A percentile compares a stretch with the other conserved stretches of the same genome.
phyloP scores from a whole-genome alignment of 2,888 invertebrate genomes.

The Pogonocherus hispidulus region DNA sequence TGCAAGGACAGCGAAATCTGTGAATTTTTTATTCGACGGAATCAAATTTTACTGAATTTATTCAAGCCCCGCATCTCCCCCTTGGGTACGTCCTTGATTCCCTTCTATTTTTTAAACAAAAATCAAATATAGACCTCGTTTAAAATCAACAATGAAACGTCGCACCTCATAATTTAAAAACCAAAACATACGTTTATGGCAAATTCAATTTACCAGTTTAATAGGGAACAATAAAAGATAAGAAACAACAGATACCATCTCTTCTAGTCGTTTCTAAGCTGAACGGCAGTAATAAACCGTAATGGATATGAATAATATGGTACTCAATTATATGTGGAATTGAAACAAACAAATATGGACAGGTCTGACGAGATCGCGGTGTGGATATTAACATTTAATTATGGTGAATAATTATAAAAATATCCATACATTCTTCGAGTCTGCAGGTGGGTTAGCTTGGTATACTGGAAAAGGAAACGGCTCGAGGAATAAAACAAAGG shows the following conservation, averaged over 20 bases:
- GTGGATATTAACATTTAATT: conserved; percentile 8
- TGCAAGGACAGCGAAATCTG: too few species aligned
- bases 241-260: neutral
- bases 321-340: neutral
- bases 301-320: neutral
- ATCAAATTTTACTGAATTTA: too few species aligned
- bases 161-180: neutral
- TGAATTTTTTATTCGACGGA: too few species aligned
- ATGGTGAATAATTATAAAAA: neutral
- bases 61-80: too few species aligned
- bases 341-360: neutral
- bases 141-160: too few species aligned
- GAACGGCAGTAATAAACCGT: neutral
- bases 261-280: neutral
- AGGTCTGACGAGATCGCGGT: neutral
- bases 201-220: neutral
- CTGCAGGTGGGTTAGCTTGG: neutral
- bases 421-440: neutral
- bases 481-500: neutral
- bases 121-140: too few species aligned
- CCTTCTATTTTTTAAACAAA: too few species aligned
- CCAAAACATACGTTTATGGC: neutral
- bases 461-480: neutral
- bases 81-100: too few species aligned
- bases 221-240: neutral